Evolutionary conservation across 2,888 invertebrate genomes (phyloP).

Genomic region (Platypus cylindrus): DNA sequence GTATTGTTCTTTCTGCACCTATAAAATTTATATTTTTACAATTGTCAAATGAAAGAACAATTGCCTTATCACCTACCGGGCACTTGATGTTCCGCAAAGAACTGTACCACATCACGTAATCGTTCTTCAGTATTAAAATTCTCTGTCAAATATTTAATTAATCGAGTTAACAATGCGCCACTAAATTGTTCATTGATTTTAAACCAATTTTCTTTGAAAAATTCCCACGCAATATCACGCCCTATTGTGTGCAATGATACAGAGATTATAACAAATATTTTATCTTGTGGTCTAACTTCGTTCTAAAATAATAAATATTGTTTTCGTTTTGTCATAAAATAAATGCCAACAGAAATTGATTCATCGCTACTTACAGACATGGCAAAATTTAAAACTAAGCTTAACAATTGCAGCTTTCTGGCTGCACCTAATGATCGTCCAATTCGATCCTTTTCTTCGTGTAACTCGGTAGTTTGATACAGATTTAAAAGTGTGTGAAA

Average conservation of each 20-base stretch:
- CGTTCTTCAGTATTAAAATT: constrained; percentile 75
- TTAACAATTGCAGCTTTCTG: constrained; percentile 54
- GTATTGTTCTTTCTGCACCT: constrained; percentile 72
- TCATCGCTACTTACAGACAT: constrained; percentile 59
- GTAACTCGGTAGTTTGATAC: constrained; percentile 74
- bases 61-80: constrained; percentile 30
- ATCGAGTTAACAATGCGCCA: constrained; percentile 67
- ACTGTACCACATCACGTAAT: constrained; percentile 47
- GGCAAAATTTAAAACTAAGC: constrained; percentile 66
- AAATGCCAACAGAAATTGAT: too few relatives aligned
- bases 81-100: constrained; percentile 19
- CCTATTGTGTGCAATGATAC: constrained; percentile 71
- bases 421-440: constrained; percentile 73
- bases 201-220: constrained; percentile 75
- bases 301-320: constrained; percentile 49
- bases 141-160: constrained; percentile 78
- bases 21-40: constrained; percentile 4
- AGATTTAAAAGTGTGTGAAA: constrained; percentile 68
- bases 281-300: constrained; percentile 84
- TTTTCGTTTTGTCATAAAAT: too few relatives aligned
- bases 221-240: constrained; percentile 80
- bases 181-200: constrained; percentile 66
- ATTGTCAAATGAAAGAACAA: not conserved
- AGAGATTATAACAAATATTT: constrained; percentile 78
- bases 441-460: constrained; percentile 89